Base-by-base conservation (phyloP, 2,113 vertebrate genomes). In the Fukomys damarensis region DNA sequence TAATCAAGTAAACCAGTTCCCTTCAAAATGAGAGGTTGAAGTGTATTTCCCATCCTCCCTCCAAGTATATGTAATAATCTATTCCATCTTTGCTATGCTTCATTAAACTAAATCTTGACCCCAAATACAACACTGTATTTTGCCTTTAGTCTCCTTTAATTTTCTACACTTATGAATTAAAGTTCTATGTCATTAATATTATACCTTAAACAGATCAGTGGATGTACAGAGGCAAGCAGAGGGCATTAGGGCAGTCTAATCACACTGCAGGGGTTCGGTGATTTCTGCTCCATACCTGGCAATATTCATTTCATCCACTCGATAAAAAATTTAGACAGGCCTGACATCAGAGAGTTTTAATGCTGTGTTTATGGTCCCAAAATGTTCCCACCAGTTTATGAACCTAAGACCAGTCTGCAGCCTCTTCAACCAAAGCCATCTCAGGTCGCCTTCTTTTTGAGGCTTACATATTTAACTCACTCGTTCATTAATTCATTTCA, bases 1-100 rank as follows among this genome's bases (percentile, higher is more conserved):
- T 98, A 98, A 98, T 98, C 98, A 98, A 98, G 98, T 98, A 98
- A 98, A 98, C 98, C 97, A 98, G 98, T 98, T 98, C 98, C 89
- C 97, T 98, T 98, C 96, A 98, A 97, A 98, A 98, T 92, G 97
- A 98, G 98, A 98, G 97, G 98, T 97, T 98, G 98, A 17, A 0
- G 98, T 96, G 76, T 93, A 97, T 98, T 98, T 97, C 96, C 97
- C 93, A 97, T 97, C 97, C 95, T 96, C 95, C 76, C 86, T 96
- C 97, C 70, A 95, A 94, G 59, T 97, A 98, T 97, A 97, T 98
- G 98, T 98, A 98, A 98, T 98, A 98, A 98, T 98, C 97, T 98
- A 82, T 97, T 98, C 95, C 95, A 97, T 97, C 98, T 98, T 96
- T 41, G 65, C 97, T 96, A 96, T 30, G 97, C 97, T 98, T 98